Conservation (phyloP, 2,113 vertebrate species). For the cat (Felis catus) region DNA sequence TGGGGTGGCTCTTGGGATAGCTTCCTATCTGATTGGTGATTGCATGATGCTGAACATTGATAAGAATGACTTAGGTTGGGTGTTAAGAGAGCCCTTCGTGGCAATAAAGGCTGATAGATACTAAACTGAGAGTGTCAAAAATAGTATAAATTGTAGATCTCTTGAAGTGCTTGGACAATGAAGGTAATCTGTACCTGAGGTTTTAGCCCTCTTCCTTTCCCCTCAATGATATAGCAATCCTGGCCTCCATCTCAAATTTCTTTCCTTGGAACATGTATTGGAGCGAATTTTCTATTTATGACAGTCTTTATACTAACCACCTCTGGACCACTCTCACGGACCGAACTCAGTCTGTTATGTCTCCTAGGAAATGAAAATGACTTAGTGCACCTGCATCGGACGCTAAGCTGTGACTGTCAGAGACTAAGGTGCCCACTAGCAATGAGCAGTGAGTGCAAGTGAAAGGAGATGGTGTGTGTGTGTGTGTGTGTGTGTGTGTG, state of each 20-base stretch:
- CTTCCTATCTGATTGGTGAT: background rate
- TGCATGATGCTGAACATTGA: background rate
- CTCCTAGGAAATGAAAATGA: background rate
- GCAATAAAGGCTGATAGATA: background rate
- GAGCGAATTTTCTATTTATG: conserved; percentile 17
- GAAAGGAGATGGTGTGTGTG: background rate
- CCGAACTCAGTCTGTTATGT: background rate
- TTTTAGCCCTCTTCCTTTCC: background rate
- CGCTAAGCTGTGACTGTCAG: background rate
- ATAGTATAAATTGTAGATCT: background rate
- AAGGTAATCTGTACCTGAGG: background rate
- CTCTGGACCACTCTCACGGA: background rate
- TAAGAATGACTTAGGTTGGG: background rate
- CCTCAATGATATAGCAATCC: background rate
- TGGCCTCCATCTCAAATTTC: background rate
- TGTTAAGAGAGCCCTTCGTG: background rate
- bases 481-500: background rate
- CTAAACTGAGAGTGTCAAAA: background rate
- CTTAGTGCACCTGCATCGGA: background rate
- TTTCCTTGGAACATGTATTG: background rate
- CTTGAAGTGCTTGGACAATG: background rate
- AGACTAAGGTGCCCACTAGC: background rate
- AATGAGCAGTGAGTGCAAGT: background rate
- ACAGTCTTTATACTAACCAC: background rate
- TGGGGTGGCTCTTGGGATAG: background rate